Evolutionary conservation across 2,113 vertebrate species (phyloP), one percentile per base, ranked within the genome.

Genomic region (Austrofundulus limnaeus): DNA sequence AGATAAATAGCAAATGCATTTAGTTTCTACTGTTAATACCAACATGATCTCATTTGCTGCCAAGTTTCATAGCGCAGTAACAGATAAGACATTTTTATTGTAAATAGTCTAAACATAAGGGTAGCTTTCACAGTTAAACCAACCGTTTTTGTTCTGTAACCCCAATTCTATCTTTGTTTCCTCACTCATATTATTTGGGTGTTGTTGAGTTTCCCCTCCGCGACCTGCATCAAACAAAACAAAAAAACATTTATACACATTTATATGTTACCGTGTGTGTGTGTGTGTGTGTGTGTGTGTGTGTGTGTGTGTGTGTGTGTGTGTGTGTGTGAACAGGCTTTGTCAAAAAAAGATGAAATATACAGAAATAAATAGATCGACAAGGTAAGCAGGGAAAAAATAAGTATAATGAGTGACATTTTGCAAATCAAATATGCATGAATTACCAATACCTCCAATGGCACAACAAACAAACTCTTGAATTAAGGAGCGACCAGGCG

Each of bases 361-460:
- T 20, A 45, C 19, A 53, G 38, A 70, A 71, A 45, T 45, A 23
- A 53, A 60, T 21, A 15, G 48, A 58, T 47, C 65, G 66, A 70
- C 39, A 16, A 45, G 70, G 55, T 38, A 60, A 75, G 65, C 8
- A 7, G 37, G 55, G 72, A 58, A 61, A 57, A 83, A 85, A 76
- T 67, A 66, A 72, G 66, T 82, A 70, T 83, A 83, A 83, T 82
- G 81, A 86, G 76, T 85, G 85, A 83, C 80, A 87, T 89, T 89
- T 87, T n/a, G 65, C 72, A 88, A 83, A 88, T 86, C 78, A 86
- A 82, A 83, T 83, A 73, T 83, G 85, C 85, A 86, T 85, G 80
- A 87, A 88, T 90, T 85, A 85, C 82, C 77, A 81, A 81, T 72
- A 64, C 77, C 65, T 80, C 78, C 73, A 68, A 85, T 77, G 61